Base-by-base conservation (phyloP, 2,888 invertebrate species). In the Linhomoeus sp. region DNA sequence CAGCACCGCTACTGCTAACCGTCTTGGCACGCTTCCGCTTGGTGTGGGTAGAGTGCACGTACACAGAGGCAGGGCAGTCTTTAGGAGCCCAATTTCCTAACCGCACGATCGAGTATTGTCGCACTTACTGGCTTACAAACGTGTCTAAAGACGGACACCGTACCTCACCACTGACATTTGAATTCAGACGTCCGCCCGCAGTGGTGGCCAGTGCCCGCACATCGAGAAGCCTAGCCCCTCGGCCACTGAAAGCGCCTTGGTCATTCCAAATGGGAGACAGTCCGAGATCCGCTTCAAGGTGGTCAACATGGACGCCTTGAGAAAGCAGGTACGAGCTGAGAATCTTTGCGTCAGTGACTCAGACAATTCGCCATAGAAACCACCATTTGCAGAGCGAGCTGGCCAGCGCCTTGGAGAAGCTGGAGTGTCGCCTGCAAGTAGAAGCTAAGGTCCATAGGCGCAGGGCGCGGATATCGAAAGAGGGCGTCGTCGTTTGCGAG, bases 231-330 rank as follows among this genome's bases (percentile, higher is more conserved):
- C n/a, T 2, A 54, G 55, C 36, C 76, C 78, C 48, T 75, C 75
- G 59, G 20, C 12, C 24, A 17, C 26, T 25, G 77, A 78, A 36
- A 79, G 86, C 57, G 73, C 86, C 59, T 66, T 87, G 49, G n/a
- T n/a, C n/a, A n/a, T n/a, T n/a, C 85, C 87, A 2, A 84, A 85
- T 59, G 82, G 82, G 65, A 83, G 85, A 38, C 79, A 81, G 17
- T 83, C 82, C 63, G 83, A 86, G 69, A 78, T 88, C 52, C 76
- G 80, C 48, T 73, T 88, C 50, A 83, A 85, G 67, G 85, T 86
- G 45, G 81, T 84, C 60, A 87, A 88, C 67, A 70, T 88, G 54
- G 86, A 87, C 23, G 81, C 81, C 66, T 81, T 85, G 41, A 47
- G 50, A 45, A 53, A 22, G 7, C 17, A 40, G 43, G 35, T n/a